Conservation (phyloP, 1,140 invertebrate species). For the Drosophila funebris region DNA sequence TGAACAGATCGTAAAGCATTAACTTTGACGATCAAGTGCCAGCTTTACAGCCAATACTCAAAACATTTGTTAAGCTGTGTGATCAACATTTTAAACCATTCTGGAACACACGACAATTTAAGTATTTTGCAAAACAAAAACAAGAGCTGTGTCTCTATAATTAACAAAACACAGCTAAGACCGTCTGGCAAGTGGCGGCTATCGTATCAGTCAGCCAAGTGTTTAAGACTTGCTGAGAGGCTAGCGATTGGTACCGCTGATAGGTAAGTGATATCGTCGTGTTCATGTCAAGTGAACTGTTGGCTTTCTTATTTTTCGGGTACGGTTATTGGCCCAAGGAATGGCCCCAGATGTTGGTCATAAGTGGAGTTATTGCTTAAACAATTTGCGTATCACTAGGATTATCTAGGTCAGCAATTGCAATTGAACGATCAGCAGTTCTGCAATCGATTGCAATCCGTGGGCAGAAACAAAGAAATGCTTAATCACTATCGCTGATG, state of each 20-base stretch:
- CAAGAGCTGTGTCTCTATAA: no score
- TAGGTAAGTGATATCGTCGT: conserved; percentile 2
- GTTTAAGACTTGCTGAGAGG: background rate
- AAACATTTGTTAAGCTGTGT: background rate
- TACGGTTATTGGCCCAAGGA: background rate
- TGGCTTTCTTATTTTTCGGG: conserved; percentile 2
- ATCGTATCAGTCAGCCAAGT: background rate
- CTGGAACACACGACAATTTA: background rate
- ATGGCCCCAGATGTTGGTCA: background rate
- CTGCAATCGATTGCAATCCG: conserved; percentile 17
- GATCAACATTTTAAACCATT: background rate
- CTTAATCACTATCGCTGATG: background rate
- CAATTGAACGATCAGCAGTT: conserved; percentile 8
- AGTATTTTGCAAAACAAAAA: no score
- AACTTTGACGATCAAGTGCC: conserved; percentile 20
- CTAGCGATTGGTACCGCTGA: background rate
- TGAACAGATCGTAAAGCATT: conserved; percentile 48
- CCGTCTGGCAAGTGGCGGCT: background rate
- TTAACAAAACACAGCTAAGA: background rate
- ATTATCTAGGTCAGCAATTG: conserved; percentile 9
- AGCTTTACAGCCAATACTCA: background rate
- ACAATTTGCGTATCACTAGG: conserved; percentile 6
- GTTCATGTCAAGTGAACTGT: background rate
- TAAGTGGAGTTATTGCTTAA: background rate
- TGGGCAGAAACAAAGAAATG: conserved; percentile 2